Conservation (phyloP, 2,113 vertebrate genomes). For the Oncorhynchus kisutch region DNA sequence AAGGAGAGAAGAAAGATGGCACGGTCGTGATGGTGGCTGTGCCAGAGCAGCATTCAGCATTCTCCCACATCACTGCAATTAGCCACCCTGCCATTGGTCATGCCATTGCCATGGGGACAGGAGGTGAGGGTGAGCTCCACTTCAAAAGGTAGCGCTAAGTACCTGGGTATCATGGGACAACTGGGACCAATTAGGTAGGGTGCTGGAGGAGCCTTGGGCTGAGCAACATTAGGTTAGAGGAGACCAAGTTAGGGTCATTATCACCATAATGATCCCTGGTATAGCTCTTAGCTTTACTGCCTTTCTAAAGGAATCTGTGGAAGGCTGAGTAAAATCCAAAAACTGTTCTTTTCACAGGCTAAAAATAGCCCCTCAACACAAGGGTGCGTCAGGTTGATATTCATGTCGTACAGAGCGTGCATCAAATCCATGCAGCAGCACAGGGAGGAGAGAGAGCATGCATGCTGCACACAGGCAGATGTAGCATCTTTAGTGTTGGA, state of each 20-base stretch:
- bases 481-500: constrained; percentile 21
- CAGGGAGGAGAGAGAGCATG: constrained; percentile 6
- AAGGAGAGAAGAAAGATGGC: background rate
- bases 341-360: constrained; percentile 42
- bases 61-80: constrained; percentile 38
- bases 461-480: constrained; percentile 9
- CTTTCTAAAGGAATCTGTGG: background rate
- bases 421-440: constrained; percentile 38
- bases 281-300: background rate
- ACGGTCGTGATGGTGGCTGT: background rate
- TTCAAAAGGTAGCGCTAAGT: constrained; percentile 39
- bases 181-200: constrained; percentile 22
- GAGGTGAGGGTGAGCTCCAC: constrained; percentile 41
- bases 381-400: constrained; percentile 51
- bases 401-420: constrained; percentile 46
- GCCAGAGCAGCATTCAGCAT: constrained; percentile 13
- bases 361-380: constrained; percentile 60
- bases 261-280: background rate
- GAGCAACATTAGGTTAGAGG: background rate
- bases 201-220: constrained; percentile 9
- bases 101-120: constrained; percentile 70
- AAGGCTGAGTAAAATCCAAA: background rate
- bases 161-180: constrained; percentile 29
- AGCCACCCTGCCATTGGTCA: constrained; percentile 39
- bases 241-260: background rate